Evolutionary conservation across 2,113 vertebrate species (phyloP), one percentile per base, ranked within the genome.

Genomic region (Gasterosteus nipponicus): DNA sequence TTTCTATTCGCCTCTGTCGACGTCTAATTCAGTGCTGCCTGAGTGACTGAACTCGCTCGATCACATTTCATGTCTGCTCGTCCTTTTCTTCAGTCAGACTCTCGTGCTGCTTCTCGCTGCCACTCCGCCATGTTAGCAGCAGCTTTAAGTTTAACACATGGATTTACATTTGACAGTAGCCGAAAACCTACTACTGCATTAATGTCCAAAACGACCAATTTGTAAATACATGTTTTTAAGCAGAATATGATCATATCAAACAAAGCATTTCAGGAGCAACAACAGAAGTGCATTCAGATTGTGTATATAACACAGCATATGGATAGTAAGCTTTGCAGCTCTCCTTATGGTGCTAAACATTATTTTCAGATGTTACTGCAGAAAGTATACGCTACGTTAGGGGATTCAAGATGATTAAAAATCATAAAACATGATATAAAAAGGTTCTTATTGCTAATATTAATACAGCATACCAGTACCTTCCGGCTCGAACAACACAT

Each of bases 11-110:
- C 46, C 3, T 1, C 22, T 22, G 42, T 68, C 16, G 11, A 66
- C n/a, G 62, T 53, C 62, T 60, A 77, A 87, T 33, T 16, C 62
- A 29, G 10, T 33, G 18, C 82, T 69, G 72, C 54, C 33, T 33
- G 3, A 69, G 33, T 80, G 62, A 78, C 41, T 46, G 10, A 11
- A 12, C 47, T 71, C 33, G 1, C 47, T 69, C 44, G 12, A 12
- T 62, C 49, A 44, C 62, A 46, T 42, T 26, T 8, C 5, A 2
- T 42, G 6, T 60, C 65, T 10, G 3, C 18, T 59, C 57, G 18
- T 60, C 46, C 29, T 44, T 59, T 51, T 38, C 31, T 62, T 38
- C 14, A 26, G 9, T 64, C 11, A 9, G 42, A 12, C 16, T 22
- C 26, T n/a, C 5, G 0, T 39, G 46, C 16, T 3, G 31, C 54